Conservation (phyloP, 2,797 vertebrate species). For the Bovichtus variegatus region DNA sequence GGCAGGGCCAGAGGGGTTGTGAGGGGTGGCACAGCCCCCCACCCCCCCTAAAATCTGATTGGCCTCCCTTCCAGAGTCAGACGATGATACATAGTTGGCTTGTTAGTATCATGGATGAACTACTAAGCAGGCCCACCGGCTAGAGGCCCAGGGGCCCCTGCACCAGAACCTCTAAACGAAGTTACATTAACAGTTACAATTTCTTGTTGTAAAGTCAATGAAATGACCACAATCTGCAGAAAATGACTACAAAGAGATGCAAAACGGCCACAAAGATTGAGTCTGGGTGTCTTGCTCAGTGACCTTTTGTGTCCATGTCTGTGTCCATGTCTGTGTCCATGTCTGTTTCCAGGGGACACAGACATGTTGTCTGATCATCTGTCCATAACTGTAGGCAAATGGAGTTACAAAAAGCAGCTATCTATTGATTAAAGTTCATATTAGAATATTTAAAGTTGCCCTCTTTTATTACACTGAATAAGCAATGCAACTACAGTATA, state of each 20-base stretch:
- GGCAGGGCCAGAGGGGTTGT: neutral
- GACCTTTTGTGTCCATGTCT: too few relatives aligned
- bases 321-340: too few relatives aligned
- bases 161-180: neutral
- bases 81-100: neutral
- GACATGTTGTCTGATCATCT: neutral
- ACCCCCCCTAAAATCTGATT: neutral
- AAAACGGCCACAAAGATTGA: neutral
- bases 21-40: neutral
- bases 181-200: neutral
- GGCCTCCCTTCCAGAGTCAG: neutral
- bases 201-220: neutral
- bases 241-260: neutral
- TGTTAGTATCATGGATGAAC: neutral
- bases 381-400: neutral
- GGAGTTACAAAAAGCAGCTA: constrained; percentile 10
- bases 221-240: neutral
- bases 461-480: neutral
- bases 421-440: neutral
- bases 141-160: neutral
- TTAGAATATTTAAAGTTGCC: neutral
- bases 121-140: neutral
- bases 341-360: neutral
- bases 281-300: neutral
- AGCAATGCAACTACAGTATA: neutral